Conservation (phyloP, 2,888 invertebrate species). For the Oxycera nigricornis region DNA sequence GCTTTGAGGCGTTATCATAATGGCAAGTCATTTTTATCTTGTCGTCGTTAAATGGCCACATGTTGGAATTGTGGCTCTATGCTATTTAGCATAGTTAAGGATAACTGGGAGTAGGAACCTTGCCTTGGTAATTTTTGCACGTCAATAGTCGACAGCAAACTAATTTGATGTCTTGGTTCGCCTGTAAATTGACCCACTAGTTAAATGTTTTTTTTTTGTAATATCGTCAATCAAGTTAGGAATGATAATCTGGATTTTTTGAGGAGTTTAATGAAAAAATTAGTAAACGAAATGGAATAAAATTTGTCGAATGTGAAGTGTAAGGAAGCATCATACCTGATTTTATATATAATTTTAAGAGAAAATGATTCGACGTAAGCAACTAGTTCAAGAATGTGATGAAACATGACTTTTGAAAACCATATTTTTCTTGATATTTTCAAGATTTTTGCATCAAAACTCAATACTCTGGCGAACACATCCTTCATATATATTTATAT, state of each 20-base stretch:
- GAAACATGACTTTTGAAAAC: too few species aligned
- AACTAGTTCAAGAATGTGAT: too few species aligned
- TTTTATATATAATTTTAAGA: too few species aligned
- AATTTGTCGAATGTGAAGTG: too few species aligned
- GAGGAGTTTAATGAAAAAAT: too few species aligned
- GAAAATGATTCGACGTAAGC: too few species aligned
- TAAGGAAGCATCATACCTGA: too few species aligned
- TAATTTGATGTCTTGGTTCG: neutral
- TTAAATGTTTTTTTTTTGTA: neutral
- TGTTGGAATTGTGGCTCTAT: constrained; percentile 15
- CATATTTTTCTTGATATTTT: too few species aligned
- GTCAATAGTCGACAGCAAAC: neutral
- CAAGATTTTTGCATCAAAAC: too few species aligned
- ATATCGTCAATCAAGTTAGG: neutral
- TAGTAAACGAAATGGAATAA: too few species aligned
- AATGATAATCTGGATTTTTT: neutral
- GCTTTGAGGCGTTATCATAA: constrained; percentile 31
- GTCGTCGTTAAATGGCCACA: constrained; percentile 33
- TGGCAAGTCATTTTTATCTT: constrained; percentile 36
- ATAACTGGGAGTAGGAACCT: neutral
- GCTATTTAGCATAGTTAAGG: constrained; percentile 13
- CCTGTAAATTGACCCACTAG: neutral
- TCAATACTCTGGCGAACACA: too few species aligned
- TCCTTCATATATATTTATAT: too few species aligned
- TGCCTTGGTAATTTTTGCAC: neutral